Evolutionary conservation across 2,113 vertebrate species (phyloP).

Genomic region (Mobula birostris): DNA sequence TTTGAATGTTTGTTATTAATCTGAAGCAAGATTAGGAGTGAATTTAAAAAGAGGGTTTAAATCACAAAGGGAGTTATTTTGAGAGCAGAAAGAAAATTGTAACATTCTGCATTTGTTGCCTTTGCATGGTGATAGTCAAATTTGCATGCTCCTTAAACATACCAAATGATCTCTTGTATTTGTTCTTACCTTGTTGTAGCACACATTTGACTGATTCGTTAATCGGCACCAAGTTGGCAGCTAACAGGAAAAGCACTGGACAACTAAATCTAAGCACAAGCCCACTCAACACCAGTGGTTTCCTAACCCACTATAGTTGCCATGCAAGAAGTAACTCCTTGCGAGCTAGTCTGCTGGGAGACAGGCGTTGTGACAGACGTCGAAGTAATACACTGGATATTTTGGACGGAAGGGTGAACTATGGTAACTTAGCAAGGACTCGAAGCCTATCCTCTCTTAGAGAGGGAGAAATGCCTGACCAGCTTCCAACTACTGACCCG

Average conservation of each 20-base stretch:
- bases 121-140: background rate
- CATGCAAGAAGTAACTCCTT: slow-evolving; percentile 83
- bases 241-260: slow-evolving; percentile 94
- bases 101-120: background rate
- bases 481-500: slow-evolving; percentile 79
- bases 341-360: slow-evolving; percentile 73
- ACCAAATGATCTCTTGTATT: background rate
- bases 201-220: slow-evolving; percentile 73
- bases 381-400: slow-evolving; percentile 94
- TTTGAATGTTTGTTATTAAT: background rate
- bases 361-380: slow-evolving; percentile 73
- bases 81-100: background rate
- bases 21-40: background rate
- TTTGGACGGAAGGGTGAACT: slow-evolving; percentile 78
- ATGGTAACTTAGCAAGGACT: slow-evolving; percentile 83
- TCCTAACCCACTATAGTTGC: slow-evolving; percentile 61
- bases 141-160: background rate
- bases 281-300: slow-evolving; percentile 60
- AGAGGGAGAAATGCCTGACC: slow-evolving; percentile 69
- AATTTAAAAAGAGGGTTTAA: background rate
- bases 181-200: slow-evolving; percentile 48
- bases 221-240: slow-evolving; percentile 84
- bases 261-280: slow-evolving; percentile 85
- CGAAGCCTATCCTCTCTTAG: slow-evolving; percentile 87
- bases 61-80: background rate